A percentile compares a stretch with the other conserved stretches of the same genome.
Evolutionary conservation across 2,113 vertebrate genomes (phyloP).

Genomic region (Clarias magur): DNA sequence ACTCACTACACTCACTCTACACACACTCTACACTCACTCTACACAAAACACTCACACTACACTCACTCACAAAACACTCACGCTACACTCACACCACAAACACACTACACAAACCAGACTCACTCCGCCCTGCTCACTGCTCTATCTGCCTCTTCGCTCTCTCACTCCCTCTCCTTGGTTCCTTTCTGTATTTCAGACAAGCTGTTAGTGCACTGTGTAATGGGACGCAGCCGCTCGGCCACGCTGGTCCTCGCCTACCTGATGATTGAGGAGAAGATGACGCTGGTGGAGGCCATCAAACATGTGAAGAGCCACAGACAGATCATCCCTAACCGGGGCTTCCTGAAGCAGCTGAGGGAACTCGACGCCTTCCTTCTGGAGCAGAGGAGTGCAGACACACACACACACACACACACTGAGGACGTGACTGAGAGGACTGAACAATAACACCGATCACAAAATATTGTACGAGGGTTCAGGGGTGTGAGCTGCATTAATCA

Average conservation of each 20-base stretch:
- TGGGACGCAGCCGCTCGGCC: constrained; percentile 95
- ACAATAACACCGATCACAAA: not conserved
- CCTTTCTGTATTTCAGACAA: constrained; percentile 75
- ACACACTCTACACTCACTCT: not conserved
- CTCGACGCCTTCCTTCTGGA: constrained; percentile 80
- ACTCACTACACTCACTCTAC: not conserved
- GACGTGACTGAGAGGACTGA: not conserved
- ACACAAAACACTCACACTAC: not conserved
- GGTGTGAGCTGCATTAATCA: not conserved
- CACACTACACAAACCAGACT: not conserved
- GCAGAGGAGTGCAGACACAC: constrained; percentile 57
- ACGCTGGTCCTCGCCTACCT: constrained; percentile 92
- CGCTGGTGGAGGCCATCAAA: constrained; percentile 85
- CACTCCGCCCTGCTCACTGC: not conserved
- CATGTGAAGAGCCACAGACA: constrained; percentile 84
- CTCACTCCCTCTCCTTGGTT: not conserved
- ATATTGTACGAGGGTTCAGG: not conserved
- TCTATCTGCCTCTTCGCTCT: not conserved
- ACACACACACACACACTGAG: not conserved
- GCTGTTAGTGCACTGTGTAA: constrained; percentile 92
- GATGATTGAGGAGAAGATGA: constrained; percentile 92
- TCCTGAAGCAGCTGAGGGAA: constrained; percentile 91
- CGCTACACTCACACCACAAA: not conserved
- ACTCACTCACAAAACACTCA: not conserved
- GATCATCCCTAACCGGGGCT: constrained; percentile 92